Evolutionary conservation across 2,113 vertebrate genomes (phyloP).

Genomic region (Pomatostomus ruficeps): DNA sequence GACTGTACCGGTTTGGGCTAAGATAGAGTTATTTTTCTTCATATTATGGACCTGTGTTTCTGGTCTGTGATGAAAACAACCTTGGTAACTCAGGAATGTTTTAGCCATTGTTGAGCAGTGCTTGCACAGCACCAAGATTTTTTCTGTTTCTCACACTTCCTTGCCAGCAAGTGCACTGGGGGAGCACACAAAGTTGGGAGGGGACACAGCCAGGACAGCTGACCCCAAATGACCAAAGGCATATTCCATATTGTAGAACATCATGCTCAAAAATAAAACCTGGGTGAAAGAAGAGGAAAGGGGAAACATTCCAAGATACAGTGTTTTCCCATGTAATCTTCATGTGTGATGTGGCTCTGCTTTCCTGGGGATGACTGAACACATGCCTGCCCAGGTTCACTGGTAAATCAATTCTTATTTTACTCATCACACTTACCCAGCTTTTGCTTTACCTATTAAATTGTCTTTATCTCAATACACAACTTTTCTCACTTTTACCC

Average conservation of each 20-base stretch:
- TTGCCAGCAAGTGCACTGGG: background rate
- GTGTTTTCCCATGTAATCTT: background rate
- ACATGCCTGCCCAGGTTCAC: background rate
- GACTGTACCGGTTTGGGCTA: background rate
- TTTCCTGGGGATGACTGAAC: background rate
- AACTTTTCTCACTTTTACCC: background rate
- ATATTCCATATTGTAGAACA: background rate
- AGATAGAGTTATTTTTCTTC: background rate
- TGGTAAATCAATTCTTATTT: background rate
- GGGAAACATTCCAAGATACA: rapidly evolving
- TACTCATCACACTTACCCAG: background rate
- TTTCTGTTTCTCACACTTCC: background rate
- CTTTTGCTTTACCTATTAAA: background rate
- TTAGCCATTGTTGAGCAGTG: background rate
- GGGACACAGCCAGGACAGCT: background rate
- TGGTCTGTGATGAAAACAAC: background rate
- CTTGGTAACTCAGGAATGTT: background rate
- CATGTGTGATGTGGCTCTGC: too few relatives aligned
- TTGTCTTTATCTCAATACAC: background rate
- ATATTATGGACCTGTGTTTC: background rate
- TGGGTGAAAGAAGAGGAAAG: background rate
- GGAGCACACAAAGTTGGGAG: background rate
- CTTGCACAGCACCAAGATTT: background rate
- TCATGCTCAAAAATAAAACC: background rate
- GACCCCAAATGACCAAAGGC: background rate